phyloP scores from a whole-genome alignment of 1,140 invertebrate species.

The Atta texana region DNA sequence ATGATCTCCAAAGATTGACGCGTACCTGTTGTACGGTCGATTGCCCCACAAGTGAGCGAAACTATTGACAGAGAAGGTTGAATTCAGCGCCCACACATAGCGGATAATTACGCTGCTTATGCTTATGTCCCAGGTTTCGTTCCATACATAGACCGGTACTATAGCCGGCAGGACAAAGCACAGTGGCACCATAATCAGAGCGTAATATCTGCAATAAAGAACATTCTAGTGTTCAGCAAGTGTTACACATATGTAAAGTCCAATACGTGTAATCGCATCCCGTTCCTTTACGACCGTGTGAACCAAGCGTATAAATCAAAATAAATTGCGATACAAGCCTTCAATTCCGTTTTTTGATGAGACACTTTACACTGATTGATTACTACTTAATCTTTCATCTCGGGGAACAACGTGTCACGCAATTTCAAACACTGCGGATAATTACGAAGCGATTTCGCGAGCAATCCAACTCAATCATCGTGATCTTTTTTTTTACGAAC shows the following conservation, averaged over 20 bases:
- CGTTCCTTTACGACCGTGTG: too few species aligned
- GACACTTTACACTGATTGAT: constrained; percentile 24
- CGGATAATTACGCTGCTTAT: constrained; percentile 89
- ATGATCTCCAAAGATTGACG: constrained; percentile 24
- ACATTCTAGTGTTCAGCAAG: background rate
- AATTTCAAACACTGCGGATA: background rate
- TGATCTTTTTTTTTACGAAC: background rate
- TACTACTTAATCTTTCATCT: constrained; percentile 32
- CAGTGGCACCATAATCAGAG: constrained; percentile 88
- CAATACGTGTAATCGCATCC: background rate
- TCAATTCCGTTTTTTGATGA: constrained; percentile 10
- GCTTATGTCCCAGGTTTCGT: constrained; percentile 89
- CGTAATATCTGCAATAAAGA: constrained; percentile 89
- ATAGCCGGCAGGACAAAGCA: constrained; percentile 93
- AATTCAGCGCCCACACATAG: constrained; percentile 92
- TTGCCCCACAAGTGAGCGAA: constrained; percentile 94
- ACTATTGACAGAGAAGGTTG: constrained; percentile 96
- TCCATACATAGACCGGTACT: constrained; percentile 92
- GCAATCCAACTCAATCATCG: constrained; percentile 3
- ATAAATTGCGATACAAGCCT: constrained; percentile 11
- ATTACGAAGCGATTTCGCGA: constrained; percentile 17
- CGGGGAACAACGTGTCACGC: background rate
- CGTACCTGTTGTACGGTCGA: constrained; percentile 91
- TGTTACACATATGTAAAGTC: background rate
- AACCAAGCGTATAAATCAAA: constrained; percentile 30